These are phyloP conservation scores for Zaprionus camerounensis DNA, from an alignment of 1,140 invertebrate species.

Conservation along the genomic window DNA sequence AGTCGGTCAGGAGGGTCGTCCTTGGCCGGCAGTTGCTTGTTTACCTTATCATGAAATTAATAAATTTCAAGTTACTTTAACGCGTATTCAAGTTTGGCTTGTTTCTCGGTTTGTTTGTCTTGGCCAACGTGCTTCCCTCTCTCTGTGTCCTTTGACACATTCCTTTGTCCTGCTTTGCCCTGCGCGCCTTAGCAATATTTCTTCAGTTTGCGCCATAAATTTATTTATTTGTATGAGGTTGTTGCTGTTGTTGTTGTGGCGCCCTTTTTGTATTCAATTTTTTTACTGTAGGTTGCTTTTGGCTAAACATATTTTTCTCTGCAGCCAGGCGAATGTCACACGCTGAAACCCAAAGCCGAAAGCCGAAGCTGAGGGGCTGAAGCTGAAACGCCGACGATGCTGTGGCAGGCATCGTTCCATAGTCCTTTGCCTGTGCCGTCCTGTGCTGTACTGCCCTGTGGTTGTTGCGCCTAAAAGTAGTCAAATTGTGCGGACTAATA, in stretches of 20 bases:
- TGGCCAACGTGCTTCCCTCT: background rate
- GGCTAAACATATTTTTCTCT: slow-evolving; percentile 71
- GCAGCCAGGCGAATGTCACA: slow-evolving; percentile 56
- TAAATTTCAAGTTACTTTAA: slow-evolving; percentile 80
- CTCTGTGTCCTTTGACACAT: background rate
- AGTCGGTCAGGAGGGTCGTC: slow-evolving; percentile 17
- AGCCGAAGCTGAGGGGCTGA: slow-evolving; percentile 34
- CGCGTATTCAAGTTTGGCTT: slow-evolving; percentile 47
- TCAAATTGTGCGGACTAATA: slow-evolving; percentile 82
- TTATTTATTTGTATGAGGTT: slow-evolving; percentile 71
- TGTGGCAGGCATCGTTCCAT: background rate
- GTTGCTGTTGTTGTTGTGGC: slow-evolving; percentile 32
- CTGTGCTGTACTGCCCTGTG: slow-evolving; percentile 51
- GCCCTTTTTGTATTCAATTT: slow-evolving; percentile 18
- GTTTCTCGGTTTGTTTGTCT: slow-evolving; percentile 55
- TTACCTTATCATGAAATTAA: slow-evolving; percentile 81
- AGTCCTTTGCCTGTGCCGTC: slow-evolving; percentile 14
- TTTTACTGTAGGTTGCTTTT: slow-evolving; percentile 47
- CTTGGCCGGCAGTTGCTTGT: slow-evolving; percentile 51
- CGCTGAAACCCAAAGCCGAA: slow-evolving; percentile 52
- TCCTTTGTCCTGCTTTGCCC: background rate
- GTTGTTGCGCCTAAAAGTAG: slow-evolving; percentile 82
- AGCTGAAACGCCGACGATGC: background rate
- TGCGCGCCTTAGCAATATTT: slow-evolving; percentile 69
- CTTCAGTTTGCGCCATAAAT: slow-evolving; percentile 77